phyloP scores from a whole-genome alignment of 1,140 invertebrate species.

The Samia ricini region DNA sequence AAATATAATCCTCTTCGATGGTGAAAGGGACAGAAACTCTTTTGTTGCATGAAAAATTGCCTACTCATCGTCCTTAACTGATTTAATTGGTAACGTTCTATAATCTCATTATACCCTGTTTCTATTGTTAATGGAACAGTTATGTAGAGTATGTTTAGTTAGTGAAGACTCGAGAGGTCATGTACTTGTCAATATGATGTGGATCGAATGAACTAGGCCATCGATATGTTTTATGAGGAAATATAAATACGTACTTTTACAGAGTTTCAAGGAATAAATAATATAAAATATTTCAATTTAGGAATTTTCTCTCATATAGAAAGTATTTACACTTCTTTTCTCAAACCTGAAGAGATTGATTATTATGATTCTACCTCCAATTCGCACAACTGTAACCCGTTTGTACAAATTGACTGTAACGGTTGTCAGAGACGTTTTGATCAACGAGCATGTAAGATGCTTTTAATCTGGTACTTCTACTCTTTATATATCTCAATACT shows the following conservation, averaged over 20 bases:
- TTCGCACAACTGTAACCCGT: too few relatives aligned
- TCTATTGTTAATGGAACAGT: not conserved
- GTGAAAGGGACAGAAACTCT: constrained; percentile 6
- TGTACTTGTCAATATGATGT: not conserved
- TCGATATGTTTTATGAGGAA: not conserved
- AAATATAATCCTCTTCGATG: constrained; percentile 12
- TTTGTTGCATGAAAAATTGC: constrained; percentile 7
- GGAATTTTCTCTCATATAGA: too few relatives aligned
- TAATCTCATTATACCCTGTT: not conserved
- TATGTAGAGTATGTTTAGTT: not conserved
- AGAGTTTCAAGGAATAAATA: too few relatives aligned
- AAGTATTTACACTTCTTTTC: too few relatives aligned
- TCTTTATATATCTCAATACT: too few relatives aligned
- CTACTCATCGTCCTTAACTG: constrained; percentile 32
- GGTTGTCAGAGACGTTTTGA: too few relatives aligned
- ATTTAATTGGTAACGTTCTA: constrained; percentile 29
- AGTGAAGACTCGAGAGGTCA: not conserved
- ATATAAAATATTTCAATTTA: too few relatives aligned
- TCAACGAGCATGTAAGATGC: too few relatives aligned
- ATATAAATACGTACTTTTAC: not conserved
- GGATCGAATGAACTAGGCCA: not conserved
- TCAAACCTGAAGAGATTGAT: too few relatives aligned
- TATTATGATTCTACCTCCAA: too few relatives aligned
- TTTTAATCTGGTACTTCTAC: too few relatives aligned
- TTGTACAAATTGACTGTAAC: too few relatives aligned